Conservation (phyloP, 2,797 vertebrate genomes). For the Anableps anableps region DNA sequence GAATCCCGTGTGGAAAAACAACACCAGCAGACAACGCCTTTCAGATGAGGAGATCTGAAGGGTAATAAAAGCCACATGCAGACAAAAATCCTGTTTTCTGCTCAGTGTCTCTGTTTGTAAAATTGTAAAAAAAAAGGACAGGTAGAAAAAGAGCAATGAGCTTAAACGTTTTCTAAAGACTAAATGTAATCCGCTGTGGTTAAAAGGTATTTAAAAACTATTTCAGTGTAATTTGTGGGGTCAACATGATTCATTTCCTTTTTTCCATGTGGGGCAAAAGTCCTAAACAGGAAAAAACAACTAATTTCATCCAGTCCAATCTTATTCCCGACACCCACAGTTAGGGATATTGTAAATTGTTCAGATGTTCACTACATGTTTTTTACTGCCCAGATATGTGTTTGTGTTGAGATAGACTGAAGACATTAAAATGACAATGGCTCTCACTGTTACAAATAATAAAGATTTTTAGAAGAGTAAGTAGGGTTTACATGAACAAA, state of each 20-base stretch:
- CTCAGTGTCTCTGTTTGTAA: conserved; percentile 2
- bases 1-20: conserved; percentile 11
- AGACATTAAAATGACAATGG: conserved; percentile 28
- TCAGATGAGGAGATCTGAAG: conserved; percentile 13
- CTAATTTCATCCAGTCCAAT: not conserved
- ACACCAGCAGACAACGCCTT: conserved; percentile 16
- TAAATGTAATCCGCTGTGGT: conserved; percentile 22
- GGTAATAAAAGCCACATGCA: not conserved
- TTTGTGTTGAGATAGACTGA: conserved; percentile 51
- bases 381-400: conserved; percentile 41
- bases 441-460: conserved; percentile 33
- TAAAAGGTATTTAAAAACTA: conserved; percentile 3
- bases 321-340: conserved; percentile 12
- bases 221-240: not conserved
- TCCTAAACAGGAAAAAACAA: conserved; percentile 9
- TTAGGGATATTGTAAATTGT: conserved; percentile 34
- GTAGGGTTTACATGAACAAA: not conserved
- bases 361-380: conserved; percentile 16
- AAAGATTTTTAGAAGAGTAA: not conserved
- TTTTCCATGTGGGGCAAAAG: conserved; percentile 35
- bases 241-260: conserved; percentile 5
- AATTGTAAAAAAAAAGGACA: conserved; percentile 12
- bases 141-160: not conserved
- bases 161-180: conserved; percentile 5
- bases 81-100: conserved; percentile 10